Evolutionary conservation across 2,888 invertebrate genomes (phyloP).

Genomic region (Nomada fabriciana): DNA sequence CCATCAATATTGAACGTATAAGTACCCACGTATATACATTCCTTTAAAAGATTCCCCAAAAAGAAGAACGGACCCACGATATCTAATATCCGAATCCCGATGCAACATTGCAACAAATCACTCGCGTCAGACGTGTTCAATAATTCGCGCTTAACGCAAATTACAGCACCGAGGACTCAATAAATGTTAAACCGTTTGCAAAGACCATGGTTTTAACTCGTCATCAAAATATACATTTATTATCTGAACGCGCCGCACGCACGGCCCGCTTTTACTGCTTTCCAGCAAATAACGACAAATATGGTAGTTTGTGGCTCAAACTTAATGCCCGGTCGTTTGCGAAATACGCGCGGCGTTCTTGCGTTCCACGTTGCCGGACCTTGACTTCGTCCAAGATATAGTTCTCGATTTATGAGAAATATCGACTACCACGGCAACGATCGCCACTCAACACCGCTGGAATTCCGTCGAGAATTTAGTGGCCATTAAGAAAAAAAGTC

Average conservation of each 20-base stretch:
- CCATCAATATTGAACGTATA: no score
- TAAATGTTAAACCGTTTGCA: slow-evolving; percentile 3
- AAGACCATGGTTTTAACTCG: slow-evolving; percentile 3
- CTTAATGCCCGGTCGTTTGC: slow-evolving; percentile 37
- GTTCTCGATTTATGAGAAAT: slow-evolving; percentile 55
- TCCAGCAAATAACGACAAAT: slow-evolving; percentile 40
- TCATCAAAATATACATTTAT: slow-evolving; percentile 26
- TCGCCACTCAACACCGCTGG: slow-evolving; percentile 36
- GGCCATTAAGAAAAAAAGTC: slow-evolving; percentile 37
- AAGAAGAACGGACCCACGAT: no score
- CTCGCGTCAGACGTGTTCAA: neutral
- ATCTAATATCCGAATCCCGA: no score
- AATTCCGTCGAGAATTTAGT: slow-evolving; percentile 51
- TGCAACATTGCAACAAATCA: no score
- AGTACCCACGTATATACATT: no score
- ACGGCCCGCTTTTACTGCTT: slow-evolving; percentile 28
- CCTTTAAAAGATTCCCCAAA: no score
- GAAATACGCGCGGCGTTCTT: slow-evolving; percentile 36
- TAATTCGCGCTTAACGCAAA: neutral
- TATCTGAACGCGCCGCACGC: neutral
- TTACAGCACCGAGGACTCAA: neutral
- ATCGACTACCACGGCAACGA: slow-evolving; percentile 39
- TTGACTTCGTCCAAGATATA: slow-evolving; percentile 47
- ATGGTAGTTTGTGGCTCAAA: slow-evolving; percentile 46
- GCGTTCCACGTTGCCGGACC: slow-evolving; percentile 48